A percentile compares a stretch with the other conserved stretches of the same genome.
Evolutionary conservation across 2,797 vertebrate genomes (phyloP).

Genomic region (Poecile montanus): DNA sequence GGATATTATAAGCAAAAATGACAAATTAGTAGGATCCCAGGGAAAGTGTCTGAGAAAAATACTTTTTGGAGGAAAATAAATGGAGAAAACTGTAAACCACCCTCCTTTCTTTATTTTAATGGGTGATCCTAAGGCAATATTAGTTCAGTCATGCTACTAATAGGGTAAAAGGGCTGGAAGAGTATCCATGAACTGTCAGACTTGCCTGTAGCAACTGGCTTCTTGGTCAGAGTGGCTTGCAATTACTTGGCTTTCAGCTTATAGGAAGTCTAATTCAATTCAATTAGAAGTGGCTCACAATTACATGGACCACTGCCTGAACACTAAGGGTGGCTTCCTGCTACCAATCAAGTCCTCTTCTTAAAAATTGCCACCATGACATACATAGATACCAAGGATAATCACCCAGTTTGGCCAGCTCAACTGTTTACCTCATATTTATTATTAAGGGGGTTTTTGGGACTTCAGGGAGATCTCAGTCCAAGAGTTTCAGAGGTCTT

Average conservation of each 20-base stretch:
- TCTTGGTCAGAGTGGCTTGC: not conserved
- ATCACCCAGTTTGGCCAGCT: not conserved
- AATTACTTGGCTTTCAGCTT: not conserved
- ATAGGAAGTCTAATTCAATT: not conserved
- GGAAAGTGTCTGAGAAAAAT: not conserved
- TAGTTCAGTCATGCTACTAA: not conserved
- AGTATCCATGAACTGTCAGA: rapidly evolving
- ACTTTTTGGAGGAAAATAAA: not conserved
- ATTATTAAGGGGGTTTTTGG: not conserved
- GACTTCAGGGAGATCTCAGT: not conserved
- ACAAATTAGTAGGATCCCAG: not conserved
- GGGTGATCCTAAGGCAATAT: not conserved
- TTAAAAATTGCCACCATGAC: not conserved
- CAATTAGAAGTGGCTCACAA: not conserved
- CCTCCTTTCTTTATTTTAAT: not conserved
- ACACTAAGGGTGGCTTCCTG: not conserved
- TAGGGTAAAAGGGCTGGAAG: not conserved
- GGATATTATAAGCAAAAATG: not conserved
- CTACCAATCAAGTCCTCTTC: not conserved
- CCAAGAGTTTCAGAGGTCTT: not conserved
- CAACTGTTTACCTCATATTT: not conserved
- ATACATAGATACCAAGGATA: not conserved
- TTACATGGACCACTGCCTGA: not conserved
- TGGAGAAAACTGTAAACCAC: not conserved
- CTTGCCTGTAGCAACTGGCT: not conserved